Evolutionary conservation across 2,888 invertebrate species (phyloP), one percentile per base, ranked within the genome.

Genomic region (Drosophila atroscutellata): DNA sequence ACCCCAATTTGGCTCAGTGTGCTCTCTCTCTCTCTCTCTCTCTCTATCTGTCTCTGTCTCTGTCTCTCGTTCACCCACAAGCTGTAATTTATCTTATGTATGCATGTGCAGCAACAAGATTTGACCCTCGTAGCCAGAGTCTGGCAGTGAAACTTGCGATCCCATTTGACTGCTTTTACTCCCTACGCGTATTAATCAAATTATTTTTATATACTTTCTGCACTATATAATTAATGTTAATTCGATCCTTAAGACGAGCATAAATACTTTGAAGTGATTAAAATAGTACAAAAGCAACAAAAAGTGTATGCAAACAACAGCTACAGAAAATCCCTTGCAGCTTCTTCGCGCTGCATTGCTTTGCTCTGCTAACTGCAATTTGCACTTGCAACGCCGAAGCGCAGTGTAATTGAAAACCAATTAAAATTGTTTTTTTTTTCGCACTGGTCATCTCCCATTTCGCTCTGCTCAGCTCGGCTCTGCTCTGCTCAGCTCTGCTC

Each of bases 351-450:
- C 11, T 32, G 9, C 9, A 32, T 45, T 7, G 7, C 13, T 24
- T 60, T 30, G 7, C 24, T 8, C 20, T 54, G 56, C 45, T 60
- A 45, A 73, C 60, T 59, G 59, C 34, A 55, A 45, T 15, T 36
- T 51, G 51, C 50, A 55, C 51, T 73, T 59, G 37, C 37, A 54
- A 52, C 36, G 26, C 42, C 26, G 36, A 64, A 39, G 32, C 24
- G 32, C 24, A 63, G 42, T 32, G 34, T 49, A 45, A 37, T 51
- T 60, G 24, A 13, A 26, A 49, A 26, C 13, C 32, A 24, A 24
- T 45, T 45, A 8, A 20, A 15, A 45, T 24, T 24, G 1, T 15
- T 24, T 45, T 45, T 24, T 45, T 45, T 24, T 4, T 6, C 26
- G 4, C 20, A 15, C 20, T 20, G 15, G 1, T 15, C 45, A 15